Conservation (phyloP, 2,113 vertebrate species). For the Eonycteris spelaea region DNA sequence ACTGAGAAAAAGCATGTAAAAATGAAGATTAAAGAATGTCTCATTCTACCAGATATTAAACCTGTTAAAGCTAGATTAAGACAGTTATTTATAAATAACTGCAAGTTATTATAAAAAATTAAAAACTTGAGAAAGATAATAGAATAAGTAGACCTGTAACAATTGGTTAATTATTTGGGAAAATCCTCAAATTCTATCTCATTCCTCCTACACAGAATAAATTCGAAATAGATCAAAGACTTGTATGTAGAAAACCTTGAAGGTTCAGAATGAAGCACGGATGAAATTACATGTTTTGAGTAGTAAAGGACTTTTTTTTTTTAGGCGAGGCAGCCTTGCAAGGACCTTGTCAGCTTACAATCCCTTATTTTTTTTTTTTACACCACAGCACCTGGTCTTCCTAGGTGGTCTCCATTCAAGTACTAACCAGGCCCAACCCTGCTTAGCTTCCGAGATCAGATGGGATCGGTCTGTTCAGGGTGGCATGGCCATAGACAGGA, state of each 20-base stretch:
- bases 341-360: too few species aligned
- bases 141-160: background rate
- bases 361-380: too few species aligned
- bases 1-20: conserved; percentile 5
- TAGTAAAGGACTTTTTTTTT: background rate
- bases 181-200: background rate
- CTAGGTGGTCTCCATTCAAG: too few species aligned
- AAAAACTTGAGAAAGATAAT: background rate
- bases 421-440: too few species aligned
- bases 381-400: too few species aligned
- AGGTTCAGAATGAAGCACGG: background rate
- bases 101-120: too few species aligned
- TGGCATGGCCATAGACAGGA: background rate
- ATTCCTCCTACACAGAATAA: background rate
- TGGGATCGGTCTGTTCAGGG: too few species aligned
- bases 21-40: background rate
- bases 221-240: conserved; percentile 14
- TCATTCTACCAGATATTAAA: conserved; percentile 24
- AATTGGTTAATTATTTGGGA: background rate
- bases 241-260: background rate
- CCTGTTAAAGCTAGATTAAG: background rate
- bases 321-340: too few species aligned
- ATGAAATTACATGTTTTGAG: conserved; percentile 13
- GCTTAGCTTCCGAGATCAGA: too few species aligned
- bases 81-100: background rate